Evolutionary conservation across 2,113 vertebrate genomes (phyloP).

Genomic region (Catharus bicknelli): DNA sequence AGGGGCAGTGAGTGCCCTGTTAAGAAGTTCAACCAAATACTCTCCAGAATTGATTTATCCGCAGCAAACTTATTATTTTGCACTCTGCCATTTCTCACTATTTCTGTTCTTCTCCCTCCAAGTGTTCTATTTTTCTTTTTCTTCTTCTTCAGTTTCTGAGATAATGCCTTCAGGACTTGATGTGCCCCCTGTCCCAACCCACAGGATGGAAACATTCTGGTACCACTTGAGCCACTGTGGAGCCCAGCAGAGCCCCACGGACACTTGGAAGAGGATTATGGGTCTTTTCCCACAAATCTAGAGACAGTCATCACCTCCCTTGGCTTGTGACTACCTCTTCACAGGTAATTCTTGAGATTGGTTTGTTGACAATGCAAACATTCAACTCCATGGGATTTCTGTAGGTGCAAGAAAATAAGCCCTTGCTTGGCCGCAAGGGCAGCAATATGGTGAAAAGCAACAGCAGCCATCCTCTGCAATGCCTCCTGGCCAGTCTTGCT

Average conservation of each 20-base stretch:
- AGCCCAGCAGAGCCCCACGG: not conserved
- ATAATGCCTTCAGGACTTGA: not conserved
- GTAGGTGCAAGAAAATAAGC: rapidly evolving
- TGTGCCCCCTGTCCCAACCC: rapidly evolving
- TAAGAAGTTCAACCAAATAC: not conserved
- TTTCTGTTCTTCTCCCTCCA: not conserved
- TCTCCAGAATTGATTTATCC: not conserved
- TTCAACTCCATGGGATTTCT: not conserved
- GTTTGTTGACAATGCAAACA: not conserved
- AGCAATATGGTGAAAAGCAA: not conserved
- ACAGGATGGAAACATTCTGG: not conserved
- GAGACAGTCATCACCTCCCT: rapidly evolving
- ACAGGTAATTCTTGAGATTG: not conserved
- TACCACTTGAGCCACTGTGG: not conserved
- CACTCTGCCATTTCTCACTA: not conserved
- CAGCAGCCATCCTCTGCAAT: not conserved
- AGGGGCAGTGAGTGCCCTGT: not conserved
- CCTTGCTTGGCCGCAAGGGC: not conserved
- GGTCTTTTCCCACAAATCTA: not conserved
- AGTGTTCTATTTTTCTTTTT: not conserved
- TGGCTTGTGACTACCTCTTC: not conserved
- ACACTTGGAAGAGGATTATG: not conserved
- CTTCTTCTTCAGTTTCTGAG: not conserved
- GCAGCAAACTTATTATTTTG: not conserved
- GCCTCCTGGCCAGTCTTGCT: rapidly evolving